Evolutionary conservation across 2,113 vertebrate genomes (phyloP), one percentile per base, ranked within the genome.

Genomic region (Prunella himalayana): DNA sequence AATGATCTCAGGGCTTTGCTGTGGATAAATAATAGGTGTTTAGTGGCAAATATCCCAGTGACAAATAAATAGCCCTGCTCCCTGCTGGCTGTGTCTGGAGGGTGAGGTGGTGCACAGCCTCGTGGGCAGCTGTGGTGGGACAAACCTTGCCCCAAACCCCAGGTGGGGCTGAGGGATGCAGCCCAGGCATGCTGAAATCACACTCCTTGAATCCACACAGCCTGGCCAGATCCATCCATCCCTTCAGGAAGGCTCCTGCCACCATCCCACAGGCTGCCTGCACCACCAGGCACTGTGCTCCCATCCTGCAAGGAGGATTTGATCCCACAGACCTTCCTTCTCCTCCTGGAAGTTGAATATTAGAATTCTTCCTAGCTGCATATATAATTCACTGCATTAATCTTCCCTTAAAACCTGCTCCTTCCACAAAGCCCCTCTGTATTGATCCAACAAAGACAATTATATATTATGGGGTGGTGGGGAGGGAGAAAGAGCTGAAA

Each of bases 401-500:
- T 96, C 95, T 97, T 97, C 80, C 76, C 60, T 68, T 51, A 90
- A 70, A 95, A 82, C 22, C 1, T 6, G 42, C 47, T 94, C 85
- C 93, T 94, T 93, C 93, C 93, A 97, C 95, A 97, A 97, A 96
- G 96, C 93, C 90, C 86, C 92, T 96, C 96, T 97, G 96, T 96
- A 97, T 96, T 90, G 95, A 97, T 96, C 94, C 95, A 96, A 94
- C 85, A 96, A 96, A 96, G 95, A 96, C 95, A 97, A 96, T 96
- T 88, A 94, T 96, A 75, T 81, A 61, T 95, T 37, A 44, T 4
- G 22, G 35, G 20, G 16, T n/a, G n/a, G n/a, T n/a, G 19, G 39
- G 82, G 71, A 60, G 93, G 70, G 87, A 12, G 39, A 68, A 96
- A 81, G 59, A 93, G 93, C 92, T 93, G 94, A 96, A 96, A 95